These are phyloP conservation scores for Hydrophis major DNA, from an alignment of 2,797 vertebrate species.

Conservation along the genomic window DNA sequence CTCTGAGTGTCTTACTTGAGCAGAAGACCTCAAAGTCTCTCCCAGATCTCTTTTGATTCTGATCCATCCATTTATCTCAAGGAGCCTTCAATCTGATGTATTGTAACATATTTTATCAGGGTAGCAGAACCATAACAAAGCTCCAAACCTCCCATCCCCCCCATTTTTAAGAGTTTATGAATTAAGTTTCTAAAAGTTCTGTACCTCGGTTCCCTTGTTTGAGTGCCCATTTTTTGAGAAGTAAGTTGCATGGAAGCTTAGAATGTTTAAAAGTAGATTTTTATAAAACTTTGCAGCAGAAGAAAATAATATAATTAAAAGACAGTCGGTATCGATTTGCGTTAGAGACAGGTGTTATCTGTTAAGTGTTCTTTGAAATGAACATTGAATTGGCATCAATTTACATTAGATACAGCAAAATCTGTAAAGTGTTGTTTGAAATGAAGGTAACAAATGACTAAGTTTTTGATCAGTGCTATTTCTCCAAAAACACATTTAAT, in stretches of 20 bases:
- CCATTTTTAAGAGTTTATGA: not conserved
- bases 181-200: not conserved
- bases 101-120: not conserved
- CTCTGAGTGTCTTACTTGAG: too few species aligned
- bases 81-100: not conserved
- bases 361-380: not conserved
- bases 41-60: too few species aligned
- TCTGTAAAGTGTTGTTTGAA: not conserved
- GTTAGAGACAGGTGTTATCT: not conserved
- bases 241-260: not conserved
- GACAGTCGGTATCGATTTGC: not conserved
- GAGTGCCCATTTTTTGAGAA: not conserved
- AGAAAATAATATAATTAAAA: not conserved
- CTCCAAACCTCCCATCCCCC: too few species aligned
- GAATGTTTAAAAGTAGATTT: not conserved
- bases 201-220: not conserved
- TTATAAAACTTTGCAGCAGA: not conserved
- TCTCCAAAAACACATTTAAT: not conserved
- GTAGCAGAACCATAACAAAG: not conserved
- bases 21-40: too few species aligned
- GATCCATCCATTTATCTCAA: not conserved
- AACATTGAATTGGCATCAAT: not conserved
- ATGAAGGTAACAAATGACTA: not conserved
- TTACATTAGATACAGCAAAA: not conserved
- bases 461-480: not conserved